phyloP scores from a whole-genome alignment of 2,113 vertebrate genomes.

The Chloroceryle aenea region DNA sequence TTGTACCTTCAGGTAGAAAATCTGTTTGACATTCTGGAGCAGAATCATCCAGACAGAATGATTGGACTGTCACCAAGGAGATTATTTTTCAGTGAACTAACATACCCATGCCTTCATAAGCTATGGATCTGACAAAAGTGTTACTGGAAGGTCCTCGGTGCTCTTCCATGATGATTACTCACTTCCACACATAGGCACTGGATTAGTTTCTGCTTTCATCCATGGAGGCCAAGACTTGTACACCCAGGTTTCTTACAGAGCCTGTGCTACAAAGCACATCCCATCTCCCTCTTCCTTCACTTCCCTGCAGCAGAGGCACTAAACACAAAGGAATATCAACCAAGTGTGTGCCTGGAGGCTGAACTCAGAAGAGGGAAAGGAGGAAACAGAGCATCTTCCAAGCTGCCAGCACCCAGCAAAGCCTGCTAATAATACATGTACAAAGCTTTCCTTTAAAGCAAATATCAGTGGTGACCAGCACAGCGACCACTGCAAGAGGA shows the following conservation, averaged over 20 bases:
- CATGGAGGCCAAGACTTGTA: neutral
- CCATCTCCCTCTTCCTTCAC: neutral
- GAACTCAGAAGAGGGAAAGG: neutral
- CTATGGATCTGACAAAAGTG: neutral
- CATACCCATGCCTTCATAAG: neutral
- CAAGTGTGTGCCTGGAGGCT: neutral
- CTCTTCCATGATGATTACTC: fast-evolving
- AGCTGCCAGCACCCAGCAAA: neutral
- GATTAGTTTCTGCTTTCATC: neutral
- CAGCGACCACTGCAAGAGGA: neutral
- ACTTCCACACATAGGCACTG: neutral
- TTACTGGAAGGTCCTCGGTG: neutral
- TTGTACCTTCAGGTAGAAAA: conserved; percentile 24
- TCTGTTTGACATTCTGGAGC: conserved; percentile 31
- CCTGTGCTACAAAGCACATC: neutral
- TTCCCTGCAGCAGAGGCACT: neutral
- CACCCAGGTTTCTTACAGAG: neutral
- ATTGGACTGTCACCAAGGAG: conserved; percentile 24
- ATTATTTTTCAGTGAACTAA: neutral
- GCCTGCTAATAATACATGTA: neutral
- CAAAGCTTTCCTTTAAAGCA: neutral
- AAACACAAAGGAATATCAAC: neutral
- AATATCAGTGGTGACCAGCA: neutral
- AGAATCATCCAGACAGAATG: neutral
- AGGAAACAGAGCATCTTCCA: neutral